Evolutionary conservation across 2,888 invertebrate genomes (phyloP).

Genomic region (Macaria notata): DNA sequence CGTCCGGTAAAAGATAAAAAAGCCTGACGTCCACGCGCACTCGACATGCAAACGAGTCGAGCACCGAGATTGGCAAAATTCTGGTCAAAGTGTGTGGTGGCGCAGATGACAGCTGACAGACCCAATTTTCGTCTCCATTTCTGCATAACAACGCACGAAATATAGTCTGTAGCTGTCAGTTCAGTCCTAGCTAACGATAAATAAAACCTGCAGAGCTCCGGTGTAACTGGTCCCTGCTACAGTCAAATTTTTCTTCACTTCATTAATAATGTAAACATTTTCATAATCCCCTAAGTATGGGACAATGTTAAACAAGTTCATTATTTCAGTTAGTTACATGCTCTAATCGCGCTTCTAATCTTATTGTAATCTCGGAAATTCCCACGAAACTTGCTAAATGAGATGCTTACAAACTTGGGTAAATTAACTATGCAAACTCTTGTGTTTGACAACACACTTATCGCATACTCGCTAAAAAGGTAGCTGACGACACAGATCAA

Average conservation of each 20-base stretch:
- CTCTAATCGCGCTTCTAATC: too few relatives aligned
- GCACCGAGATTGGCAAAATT: slow-evolving; percentile 55
- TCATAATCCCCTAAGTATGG: too few relatives aligned
- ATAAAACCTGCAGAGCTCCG: too few relatives aligned
- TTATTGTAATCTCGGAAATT: slow-evolving; percentile 15
- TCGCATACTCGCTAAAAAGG: slow-evolving; percentile 32
- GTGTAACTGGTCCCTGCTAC: too few relatives aligned
- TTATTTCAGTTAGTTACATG: too few relatives aligned
- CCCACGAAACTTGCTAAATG: slow-evolving; percentile 14
- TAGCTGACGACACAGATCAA: slow-evolving; percentile 22
- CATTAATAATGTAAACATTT: too few relatives aligned
- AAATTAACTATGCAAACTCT: slow-evolving; percentile 39
- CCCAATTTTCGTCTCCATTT: slow-evolving; percentile 36
- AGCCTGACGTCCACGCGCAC: slow-evolving; percentile 47
- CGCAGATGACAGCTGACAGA: slow-evolving; percentile 28
- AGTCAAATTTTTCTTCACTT: too few relatives aligned
- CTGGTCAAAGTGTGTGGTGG: slow-evolving; percentile 39
- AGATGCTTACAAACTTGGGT: slow-evolving; percentile 10
- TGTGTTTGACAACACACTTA: slow-evolving; percentile 35
- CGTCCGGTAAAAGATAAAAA: slow-evolving; percentile 61
- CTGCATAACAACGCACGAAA: slow-evolving; percentile 14
- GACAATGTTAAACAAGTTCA: too few relatives aligned
- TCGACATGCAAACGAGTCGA: slow-evolving; percentile 65
- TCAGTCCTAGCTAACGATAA: too few relatives aligned
- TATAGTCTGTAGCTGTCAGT: not conserved